Evolutionary conservation across 2,113 vertebrate species (phyloP), one percentile per base, ranked within the genome.

Genomic region (Corythornis vintsioides): DNA sequence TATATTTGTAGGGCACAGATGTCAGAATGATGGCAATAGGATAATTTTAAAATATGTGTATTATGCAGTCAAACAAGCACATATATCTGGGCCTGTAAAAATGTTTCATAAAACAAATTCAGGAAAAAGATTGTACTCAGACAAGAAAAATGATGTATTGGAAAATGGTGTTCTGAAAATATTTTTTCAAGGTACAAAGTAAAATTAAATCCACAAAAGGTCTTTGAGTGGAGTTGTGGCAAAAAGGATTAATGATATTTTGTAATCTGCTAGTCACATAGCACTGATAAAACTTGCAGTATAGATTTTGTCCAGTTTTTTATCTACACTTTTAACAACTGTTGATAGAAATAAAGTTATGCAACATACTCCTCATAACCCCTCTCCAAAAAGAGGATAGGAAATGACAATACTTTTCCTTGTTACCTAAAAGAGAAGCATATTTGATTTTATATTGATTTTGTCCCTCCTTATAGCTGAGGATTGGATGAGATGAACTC

Each of bases 381-480:
- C 14, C 7, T 50, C 14, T 66, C 33, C 25, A 56, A 76, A 69
- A 57, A 70, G 7, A 77, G 14, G 45, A 83, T 16, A 59, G 42
- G 21, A 76, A 88, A 88, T 53, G 3, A 35, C 4, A 42, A 25
- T 42, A 3, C 2, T 86, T 76, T 86, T 73, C 5, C 29, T 40
- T 33, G 38, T 38, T 38, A 38, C 38, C 38, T 38, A 38, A 38
- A 38, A 38, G 38, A 38, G 38, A 38, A 38, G 10, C 38, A 38
- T 16, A 31, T 57, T 83, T 80, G 7, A 67, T 72, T 78, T 87
- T 1, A 42, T 69, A 69, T 72, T 63, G 64, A 70, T 92, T 93
- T 91, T 94, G 64, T 38, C 50, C 26, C n/a, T 80, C 66, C 17
- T 87, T 80, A 48, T 35, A 77, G 17, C 11, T 65, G 50, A 82